These are phyloP conservation scores for Periophthalmus magnuspinnatus DNA, from an alignment of 2,797 vertebrate genomes.

Conservation along the genomic window DNA sequence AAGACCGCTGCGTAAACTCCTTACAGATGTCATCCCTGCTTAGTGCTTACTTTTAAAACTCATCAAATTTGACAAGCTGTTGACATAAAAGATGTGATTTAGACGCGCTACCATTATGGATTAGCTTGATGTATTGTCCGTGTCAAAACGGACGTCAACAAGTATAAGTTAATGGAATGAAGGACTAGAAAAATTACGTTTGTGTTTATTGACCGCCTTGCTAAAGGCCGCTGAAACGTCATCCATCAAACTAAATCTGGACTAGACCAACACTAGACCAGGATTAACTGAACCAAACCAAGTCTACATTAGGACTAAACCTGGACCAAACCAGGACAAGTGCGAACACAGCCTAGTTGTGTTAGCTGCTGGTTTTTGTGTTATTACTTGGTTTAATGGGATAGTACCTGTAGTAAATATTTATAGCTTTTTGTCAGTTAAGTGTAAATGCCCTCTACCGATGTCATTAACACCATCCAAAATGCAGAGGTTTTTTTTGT, in stretches of 20 bases:
- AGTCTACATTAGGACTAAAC: too few relatives aligned
- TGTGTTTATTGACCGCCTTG: slow-evolving; percentile 59
- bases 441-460: too few relatives aligned
- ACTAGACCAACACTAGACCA: too few relatives aligned
- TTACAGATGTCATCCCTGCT: slow-evolving; percentile 9
- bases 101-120: neutral
- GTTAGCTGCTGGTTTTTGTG: too few relatives aligned
- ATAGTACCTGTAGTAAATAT: too few relatives aligned
- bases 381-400: too few relatives aligned
- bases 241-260: slow-evolving; percentile 63
- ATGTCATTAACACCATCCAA: too few relatives aligned
- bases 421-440: too few relatives aligned
- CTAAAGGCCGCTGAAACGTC: slow-evolving; percentile 62
- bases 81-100: slow-evolving; percentile 22
- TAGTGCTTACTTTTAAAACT: neutral
- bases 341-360: too few relatives aligned
- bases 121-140: slow-evolving; percentile 52
- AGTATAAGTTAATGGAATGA: slow-evolving; percentile 72
- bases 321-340: too few relatives aligned
- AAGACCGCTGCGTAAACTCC: slow-evolving; percentile 15
- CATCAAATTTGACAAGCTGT: slow-evolving; percentile 14
- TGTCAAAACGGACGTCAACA: slow-evolving; percentile 65
- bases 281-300: too few relatives aligned
- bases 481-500: too few relatives aligned
- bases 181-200: slow-evolving; percentile 42